Evolutionary conservation across 2,113 vertebrate species (phyloP).

Genomic region (Poeciliopsis turrubarensis): DNA sequence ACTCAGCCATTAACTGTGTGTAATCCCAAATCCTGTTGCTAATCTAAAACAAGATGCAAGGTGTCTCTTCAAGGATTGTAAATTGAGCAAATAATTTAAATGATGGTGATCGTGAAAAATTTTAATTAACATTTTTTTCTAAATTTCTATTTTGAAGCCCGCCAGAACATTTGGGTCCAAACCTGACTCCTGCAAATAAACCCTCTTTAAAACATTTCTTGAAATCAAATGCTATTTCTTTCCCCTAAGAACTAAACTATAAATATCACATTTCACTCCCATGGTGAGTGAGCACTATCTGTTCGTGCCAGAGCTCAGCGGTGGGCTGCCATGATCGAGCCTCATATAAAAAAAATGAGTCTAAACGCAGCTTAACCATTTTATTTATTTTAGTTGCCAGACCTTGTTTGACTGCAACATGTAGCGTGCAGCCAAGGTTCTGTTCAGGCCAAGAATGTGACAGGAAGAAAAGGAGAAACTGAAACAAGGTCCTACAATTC

Average conservation of each 20-base stretch:
- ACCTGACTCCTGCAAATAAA: neutral
- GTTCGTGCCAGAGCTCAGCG: neutral
- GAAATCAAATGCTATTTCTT: neutral
- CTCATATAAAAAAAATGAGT: constrained; percentile 22
- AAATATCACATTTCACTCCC: neutral
- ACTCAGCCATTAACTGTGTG: neutral
- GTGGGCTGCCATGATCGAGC: neutral
- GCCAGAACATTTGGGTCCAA: neutral
- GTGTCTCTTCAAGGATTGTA: neutral
- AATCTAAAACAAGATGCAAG: neutral
- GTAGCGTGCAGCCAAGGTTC: constrained; percentile 20
- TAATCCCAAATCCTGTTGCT: neutral
- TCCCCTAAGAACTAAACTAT: neutral
- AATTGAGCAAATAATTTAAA: neutral
- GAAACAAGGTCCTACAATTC: neutral
- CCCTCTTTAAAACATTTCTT: neutral
- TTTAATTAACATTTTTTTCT: neutral
- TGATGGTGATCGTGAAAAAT: neutral
- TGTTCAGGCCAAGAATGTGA: constrained; percentile 1
- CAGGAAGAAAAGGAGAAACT: constrained; percentile 4
- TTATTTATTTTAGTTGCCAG: neutral
- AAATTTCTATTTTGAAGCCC: neutral
- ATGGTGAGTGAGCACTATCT: neutral
- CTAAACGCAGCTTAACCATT: constrained; percentile 4
- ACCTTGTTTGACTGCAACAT: constrained; percentile 33